Evolutionary conservation across 2,797 vertebrate species (phyloP).

Genomic region (Macropus fuliginosus): DNA sequence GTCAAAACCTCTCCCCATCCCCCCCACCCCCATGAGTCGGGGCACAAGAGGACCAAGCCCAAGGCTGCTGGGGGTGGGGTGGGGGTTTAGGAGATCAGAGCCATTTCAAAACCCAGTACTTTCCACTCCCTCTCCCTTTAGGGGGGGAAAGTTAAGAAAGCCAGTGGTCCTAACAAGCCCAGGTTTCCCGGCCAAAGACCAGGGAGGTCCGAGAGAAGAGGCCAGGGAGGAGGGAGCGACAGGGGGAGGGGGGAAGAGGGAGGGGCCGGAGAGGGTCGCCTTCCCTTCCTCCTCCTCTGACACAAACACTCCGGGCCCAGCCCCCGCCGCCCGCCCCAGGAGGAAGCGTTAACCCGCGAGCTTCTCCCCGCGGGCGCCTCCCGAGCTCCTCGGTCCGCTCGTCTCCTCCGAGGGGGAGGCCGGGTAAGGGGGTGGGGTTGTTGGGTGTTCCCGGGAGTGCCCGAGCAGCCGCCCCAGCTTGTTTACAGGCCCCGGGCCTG

Average conservation of each 20-base stretch:
- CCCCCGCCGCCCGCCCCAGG: conserved; percentile 36
- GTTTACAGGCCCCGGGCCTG: conserved; percentile 82
- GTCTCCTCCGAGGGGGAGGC: conserved; percentile 77
- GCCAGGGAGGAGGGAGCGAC: not conserved
- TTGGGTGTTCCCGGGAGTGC: conserved; percentile 73
- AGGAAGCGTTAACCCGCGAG: conserved; percentile 66
- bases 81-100: not conserved
- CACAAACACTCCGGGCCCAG: conserved; percentile 41
- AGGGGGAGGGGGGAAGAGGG: not conserved
- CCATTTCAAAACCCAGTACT: not conserved
- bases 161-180: not conserved
- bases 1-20: not conserved
- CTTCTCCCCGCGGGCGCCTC: not conserved
- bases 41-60: not conserved
- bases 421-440: conserved; percentile 76
- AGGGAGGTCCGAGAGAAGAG: not conserved
- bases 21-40: not conserved
- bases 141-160: not conserved
- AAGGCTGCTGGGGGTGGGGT: not conserved
- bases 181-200: not conserved
- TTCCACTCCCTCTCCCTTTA: not conserved
- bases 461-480: conserved; percentile 79
- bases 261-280: conserved; percentile 53
- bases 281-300: conserved; percentile 37
- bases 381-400: conserved; percentile 43